Evolutionary conservation across 2,888 invertebrate species (phyloP), one percentile per base, ranked within the genome.

Genomic region (Vesta saturnalis): DNA sequence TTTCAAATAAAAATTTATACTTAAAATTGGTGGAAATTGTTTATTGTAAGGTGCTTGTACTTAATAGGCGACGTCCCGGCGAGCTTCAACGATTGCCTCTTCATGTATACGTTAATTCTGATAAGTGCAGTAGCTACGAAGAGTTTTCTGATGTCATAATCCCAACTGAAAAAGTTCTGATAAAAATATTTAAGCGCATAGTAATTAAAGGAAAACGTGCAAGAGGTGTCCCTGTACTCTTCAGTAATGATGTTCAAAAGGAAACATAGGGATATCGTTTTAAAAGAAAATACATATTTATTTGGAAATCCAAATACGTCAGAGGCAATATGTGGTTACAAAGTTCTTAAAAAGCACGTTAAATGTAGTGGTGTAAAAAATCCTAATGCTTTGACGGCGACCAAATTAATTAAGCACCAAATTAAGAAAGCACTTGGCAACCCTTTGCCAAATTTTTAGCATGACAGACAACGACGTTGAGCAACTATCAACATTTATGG

Each of bases 381-480:
- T 46, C 72, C 70, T 4, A 8, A 56, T 3, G 65, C 68, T 14
- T 60, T 76, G 19, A 73, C 73, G 4, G 63, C 69, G 1, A 75
- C 76, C 39, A 67, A 49, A 59, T 57, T 74, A 10, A 57, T n/a
- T n/a, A n/a, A n/a, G n/a, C n/a, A n/a, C n/a, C n/a, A n/a, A n/a
- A n/a, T n/a, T n/a, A n/a, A n/a, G 76, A 54, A 76, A 77, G 58
- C 76, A 75, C 56, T 54, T 74, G 12, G 74, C 72, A 3, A 76
- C 75, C 1, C 18, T 76, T 15, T 60, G 71, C 0, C 77, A 77
- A 67, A 6, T 76, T 2, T 73, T 76, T 23, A 71, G 60, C 35
- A 60, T 76, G 65, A 49, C 64, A 18, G 70, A 74, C 15, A 71
- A 62, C 35, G 75, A 77, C n/a, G 16, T 75, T 0, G 75, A 76